Percentiles rank a stretch among this genome's conserved stretches.
Conservation (phyloP, 2,113 vertebrate genomes). For the Corythornis madagascariensis region DNA sequence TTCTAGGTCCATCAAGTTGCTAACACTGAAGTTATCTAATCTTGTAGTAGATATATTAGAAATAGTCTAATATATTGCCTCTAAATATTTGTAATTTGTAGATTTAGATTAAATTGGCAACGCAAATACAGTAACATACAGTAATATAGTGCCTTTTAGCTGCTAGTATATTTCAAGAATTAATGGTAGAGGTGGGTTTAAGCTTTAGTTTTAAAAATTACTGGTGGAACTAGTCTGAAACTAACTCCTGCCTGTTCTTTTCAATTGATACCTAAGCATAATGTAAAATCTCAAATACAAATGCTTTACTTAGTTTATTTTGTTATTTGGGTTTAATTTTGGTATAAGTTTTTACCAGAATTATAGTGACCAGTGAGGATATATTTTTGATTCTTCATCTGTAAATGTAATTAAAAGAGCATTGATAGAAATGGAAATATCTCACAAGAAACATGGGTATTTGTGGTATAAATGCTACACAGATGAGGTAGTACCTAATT, state of each 20-base stretch:
- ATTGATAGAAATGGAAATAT: not conserved
- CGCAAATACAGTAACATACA: not conserved
- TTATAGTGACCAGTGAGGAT: not conserved
- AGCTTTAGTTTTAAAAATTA: not conserved
- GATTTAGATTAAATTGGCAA: not conserved
- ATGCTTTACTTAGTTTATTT: not conserved
- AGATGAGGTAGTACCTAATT: not conserved
- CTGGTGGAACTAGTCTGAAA: not conserved
- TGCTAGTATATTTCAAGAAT: not conserved
- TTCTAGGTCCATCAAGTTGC: not conserved
- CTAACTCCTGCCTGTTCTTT: not conserved
- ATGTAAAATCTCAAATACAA: not conserved
- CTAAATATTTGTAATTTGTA: not conserved
- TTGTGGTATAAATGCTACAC: not conserved
- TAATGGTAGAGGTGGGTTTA: not conserved
- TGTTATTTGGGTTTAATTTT: not conserved
- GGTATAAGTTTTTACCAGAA: not conserved
- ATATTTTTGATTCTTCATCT: not conserved
- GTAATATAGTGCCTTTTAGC: not conserved
- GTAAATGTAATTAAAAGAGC: not conserved
- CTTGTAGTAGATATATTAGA: not conserved
- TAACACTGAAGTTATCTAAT: not conserved
- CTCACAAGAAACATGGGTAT: not conserved
- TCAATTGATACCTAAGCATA: not conserved
- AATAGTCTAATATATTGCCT: not conserved